Base-by-base conservation (phyloP, 37 sponge, comb jelly and placozoan genomes). In the Spongilla lacustris region DNA sequence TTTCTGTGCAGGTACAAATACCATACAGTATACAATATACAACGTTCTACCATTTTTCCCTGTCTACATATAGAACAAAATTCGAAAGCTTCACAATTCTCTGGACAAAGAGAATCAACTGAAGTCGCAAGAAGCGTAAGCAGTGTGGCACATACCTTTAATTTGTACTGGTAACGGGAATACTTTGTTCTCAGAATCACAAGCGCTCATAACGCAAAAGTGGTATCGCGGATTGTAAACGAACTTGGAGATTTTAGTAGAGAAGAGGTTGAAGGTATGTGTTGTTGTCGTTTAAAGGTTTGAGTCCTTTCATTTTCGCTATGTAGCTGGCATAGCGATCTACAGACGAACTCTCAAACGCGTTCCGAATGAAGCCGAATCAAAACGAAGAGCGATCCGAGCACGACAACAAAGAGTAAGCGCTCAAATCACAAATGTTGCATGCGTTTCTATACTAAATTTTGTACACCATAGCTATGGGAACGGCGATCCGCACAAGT, bases 371-470 rank as follows among this genome's bases (percentile, higher is more conserved):
- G 73, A 72, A 72, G 73, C 29, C 32, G 73, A 34, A 72, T 34
- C 73, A 33, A 72, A 72, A 34, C 26, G 73, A 72, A 30, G 73
- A 12, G 73, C 73, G 31, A 72, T 72, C 31, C 73, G 73, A 72
- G 73, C 73, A 72, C 13, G 73, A 33, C 13, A 72, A 72, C 71
- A 70, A 70, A 70, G 71, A 33, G 73, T 72, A 72, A 33, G 29
- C 58, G 58, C 58, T 58, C 58, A 58, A 58, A 58, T 58, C 58
- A 58, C 4, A 58, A 58, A 58, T 58, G 58, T 46, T 46, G 46
- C 46, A 58, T 58, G 19, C 46, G 46, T 46, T 58, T 58, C 58
- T 34, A 34, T 72, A 33, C 32, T 72, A 21, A 34, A n/a, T n/a
- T 34, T 72, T 72, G 14, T 72, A 30, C 32, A 72, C 32, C 14